Evolutionary conservation across 2,888 invertebrate species (phyloP), one percentile per base, ranked within the genome.

Genomic region (Heliconius erato): DNA sequence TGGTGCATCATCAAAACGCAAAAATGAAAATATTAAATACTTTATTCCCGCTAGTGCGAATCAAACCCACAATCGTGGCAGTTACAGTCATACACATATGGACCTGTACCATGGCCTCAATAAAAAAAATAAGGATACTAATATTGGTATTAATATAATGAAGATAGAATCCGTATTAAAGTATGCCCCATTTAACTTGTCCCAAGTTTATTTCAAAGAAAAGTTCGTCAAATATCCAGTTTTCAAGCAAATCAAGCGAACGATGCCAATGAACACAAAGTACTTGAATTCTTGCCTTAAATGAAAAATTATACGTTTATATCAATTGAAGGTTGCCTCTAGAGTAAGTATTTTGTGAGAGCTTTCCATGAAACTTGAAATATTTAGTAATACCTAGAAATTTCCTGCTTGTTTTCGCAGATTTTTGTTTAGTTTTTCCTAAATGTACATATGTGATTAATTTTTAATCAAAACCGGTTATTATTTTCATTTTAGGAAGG

Each of bases 191-290:
- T 83, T 81, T 76, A 79, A 83, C 63, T 81, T 80, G 44, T 72
- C 71, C 71, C 26, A 72, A 72, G 63, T 32, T 65, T 40, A 76
- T 44, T 83, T 71, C 69, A 76, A 76, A 79, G 76, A 71, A 81
- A 83, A 83, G 69, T 83, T 76, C 69, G 26, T 40, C 79, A 40
- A 81, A 81, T 65, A 81, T 79, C 54, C 44, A 81, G 59, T 81
- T 69, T 74, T 59, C 63, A 69, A 54, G 65, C 71, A 63, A 81
- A 79, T 81, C 81, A 79, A 74, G 68, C 69, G 67, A 69, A 81
- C 69, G 79, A 79, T 79, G 59, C 26, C 80, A 71, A 79, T 79
- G 78, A 78, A 77, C 78, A 65, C 65, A 78, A 78, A 78, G 78
- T 49, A 78, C 78, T 76, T 14, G 16, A 78, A 44, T 78, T 78